Evolutionary conservation across 2,888 invertebrate species (phyloP), one percentile per base, ranked within the genome.

Genomic region (Drosophila ezoana): DNA sequence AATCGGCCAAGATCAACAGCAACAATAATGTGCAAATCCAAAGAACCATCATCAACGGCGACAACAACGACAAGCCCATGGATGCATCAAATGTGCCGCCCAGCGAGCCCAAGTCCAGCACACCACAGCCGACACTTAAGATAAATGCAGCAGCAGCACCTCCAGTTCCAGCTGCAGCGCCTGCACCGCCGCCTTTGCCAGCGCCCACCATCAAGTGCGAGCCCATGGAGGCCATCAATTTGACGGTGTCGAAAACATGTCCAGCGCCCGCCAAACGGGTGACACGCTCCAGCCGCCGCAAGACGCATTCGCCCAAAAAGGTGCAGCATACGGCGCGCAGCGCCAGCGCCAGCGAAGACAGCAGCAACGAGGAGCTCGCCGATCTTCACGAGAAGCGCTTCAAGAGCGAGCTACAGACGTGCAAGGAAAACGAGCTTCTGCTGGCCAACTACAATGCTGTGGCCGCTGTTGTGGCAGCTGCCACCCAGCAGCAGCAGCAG

Each of bases 371-470:
- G 23, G 81, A 60, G 13, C 47, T 67, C 11, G 57, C 37, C 6
- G 56, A 62, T 32, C 11, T 63, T 18, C 56, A 41, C 1, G 53
- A 53, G 40, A 85, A 85, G 23, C 77, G 79, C 16, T 18, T 72
- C 8, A 79, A 72, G 60, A 65, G 35, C 43, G 69, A 72, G 28
- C 54, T 67, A 44, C 66, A 65, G 63, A 75, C 64, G 8, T 65
- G 60, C 67, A 81, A 86, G 45, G 81, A 86, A 16, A 86, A 86
- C 44, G 88, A 86, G 38, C 68, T 88, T 0, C 74, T 88, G 16
- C n/a, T 86, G 57, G 88, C 88, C 59, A 86, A 86, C 35, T 86
- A 80, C 38, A 86, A 86, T 67, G 83, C 87, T 0, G 79, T 83
- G 13, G 83, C 79, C 1, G 82, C 83, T n/a, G 81, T 75, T 6